These are phyloP conservation scores for Drosophila parabipectinata DNA, from an alignment of 1,140 invertebrate genomes.

Conservation along the genomic window DNA sequence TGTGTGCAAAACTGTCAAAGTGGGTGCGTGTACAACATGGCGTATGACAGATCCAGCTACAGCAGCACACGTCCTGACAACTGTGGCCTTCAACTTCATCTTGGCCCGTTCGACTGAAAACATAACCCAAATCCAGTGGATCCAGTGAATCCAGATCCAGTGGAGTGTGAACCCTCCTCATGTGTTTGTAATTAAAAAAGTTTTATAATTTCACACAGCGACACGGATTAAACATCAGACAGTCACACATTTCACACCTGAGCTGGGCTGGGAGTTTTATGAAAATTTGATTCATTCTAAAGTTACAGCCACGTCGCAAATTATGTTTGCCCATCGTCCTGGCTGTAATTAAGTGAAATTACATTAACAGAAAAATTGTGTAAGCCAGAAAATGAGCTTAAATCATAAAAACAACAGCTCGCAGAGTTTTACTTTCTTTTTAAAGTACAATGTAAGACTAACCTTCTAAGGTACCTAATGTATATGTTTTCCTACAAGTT, in stretches of 20 bases:
- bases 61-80: slow-evolving; percentile 42
- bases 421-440: neutral
- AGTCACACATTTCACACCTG: slow-evolving; percentile 49
- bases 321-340: slow-evolving; percentile 62
- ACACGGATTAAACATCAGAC: slow-evolving; percentile 33
- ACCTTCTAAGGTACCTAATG: neutral
- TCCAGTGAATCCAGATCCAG: neutral
- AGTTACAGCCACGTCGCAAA: slow-evolving; percentile 60
- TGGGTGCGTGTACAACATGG: slow-evolving; percentile 55
- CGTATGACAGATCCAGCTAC: slow-evolving; percentile 54
- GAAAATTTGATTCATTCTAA: slow-evolving; percentile 66
- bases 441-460: neutral
- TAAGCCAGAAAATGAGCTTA: slow-evolving; percentile 9
- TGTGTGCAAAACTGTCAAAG: slow-evolving; percentile 53
- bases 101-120: slow-evolving; percentile 5
- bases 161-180: neutral
- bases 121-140: neutral
- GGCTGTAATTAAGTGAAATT: slow-evolving; percentile 56
- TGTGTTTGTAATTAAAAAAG: slow-evolving; percentile 70
- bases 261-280: slow-evolving; percentile 57
- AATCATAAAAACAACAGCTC: neutral
- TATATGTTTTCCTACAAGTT: neutral
- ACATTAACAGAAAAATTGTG: slow-evolving; percentile 18
- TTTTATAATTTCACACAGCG: slow-evolving; percentile 57
- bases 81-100: slow-evolving; percentile 32